phyloP scores from a whole-genome alignment of 2,797 vertebrate genomes.

The Gobio occitaniae region DNA sequence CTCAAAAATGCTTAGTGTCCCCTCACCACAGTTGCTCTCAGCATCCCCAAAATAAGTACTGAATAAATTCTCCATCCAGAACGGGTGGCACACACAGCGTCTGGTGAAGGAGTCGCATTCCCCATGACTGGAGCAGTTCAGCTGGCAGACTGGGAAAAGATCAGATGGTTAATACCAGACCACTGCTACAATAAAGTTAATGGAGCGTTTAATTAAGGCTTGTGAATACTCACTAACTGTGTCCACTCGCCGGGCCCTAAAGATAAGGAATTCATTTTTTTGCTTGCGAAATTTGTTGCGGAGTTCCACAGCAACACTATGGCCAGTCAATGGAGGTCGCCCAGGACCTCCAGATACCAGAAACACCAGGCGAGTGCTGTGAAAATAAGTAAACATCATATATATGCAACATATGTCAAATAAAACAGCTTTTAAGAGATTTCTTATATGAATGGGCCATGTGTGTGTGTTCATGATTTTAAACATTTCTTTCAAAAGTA shows the following conservation, averaged over 20 bases:
- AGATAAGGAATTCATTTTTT: constrained; percentile 95
- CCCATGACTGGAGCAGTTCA: constrained; percentile 95
- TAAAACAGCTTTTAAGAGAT: background rate
- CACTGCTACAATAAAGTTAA: constrained; percentile 14
- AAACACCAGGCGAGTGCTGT: constrained; percentile 95
- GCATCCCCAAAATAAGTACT: constrained; percentile 87
- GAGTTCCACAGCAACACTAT: constrained; percentile 86
- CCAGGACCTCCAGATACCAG: constrained; percentile 91
- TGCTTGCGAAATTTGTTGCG: constrained; percentile 91
- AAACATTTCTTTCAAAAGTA: background rate
- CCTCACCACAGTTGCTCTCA: constrained; percentile 96
- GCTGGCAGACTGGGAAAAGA: constrained; percentile 87
- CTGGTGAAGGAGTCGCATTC: constrained; percentile 94
- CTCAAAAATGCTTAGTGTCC: background rate
- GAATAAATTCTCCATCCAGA: constrained; percentile 99
- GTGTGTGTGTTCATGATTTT: background rate
- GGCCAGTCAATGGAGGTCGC: constrained; percentile 89
- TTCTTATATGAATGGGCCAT: background rate
- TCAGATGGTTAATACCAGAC: background rate
- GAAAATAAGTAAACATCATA: constrained; percentile 15
- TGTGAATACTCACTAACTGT: constrained; percentile 93
- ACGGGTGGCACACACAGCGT: constrained; percentile 92
- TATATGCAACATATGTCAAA: background rate
- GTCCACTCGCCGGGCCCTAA: constrained; percentile 86
- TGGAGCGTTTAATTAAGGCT: constrained; percentile 70